Conservation (phyloP, 2,797 vertebrate genomes). For the Adrianichthys oophorus region DNA sequence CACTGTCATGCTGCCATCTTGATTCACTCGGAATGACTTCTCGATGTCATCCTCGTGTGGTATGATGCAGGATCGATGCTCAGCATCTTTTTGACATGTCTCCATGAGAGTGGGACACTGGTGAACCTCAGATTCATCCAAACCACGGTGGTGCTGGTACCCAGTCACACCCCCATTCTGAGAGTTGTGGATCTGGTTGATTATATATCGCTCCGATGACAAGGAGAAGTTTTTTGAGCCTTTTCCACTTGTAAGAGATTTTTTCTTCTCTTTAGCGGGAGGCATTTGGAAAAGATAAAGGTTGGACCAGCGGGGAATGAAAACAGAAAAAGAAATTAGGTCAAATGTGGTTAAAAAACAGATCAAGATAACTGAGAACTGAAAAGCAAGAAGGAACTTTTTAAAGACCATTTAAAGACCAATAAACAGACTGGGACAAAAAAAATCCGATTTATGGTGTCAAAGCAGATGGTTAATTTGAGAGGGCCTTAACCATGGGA, state of each 20-base stretch:
- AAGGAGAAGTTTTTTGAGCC: conserved; percentile 84
- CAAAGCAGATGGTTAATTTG: too few relatives aligned
- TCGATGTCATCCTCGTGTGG: conserved; percentile 89
- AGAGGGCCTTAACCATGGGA: too few relatives aligned
- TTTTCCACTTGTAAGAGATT: conserved; percentile 70
- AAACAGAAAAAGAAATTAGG: conserved; percentile 9
- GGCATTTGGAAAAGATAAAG: conserved; percentile 4
- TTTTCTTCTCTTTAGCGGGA: conserved; percentile 56
- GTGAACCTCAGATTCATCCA: conserved; percentile 55
- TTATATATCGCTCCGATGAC: conserved; percentile 84
- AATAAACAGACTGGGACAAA: too few relatives aligned
- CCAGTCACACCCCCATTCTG: conserved; percentile 68
- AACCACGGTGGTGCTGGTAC: conserved; percentile 50
- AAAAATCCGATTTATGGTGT: too few relatives aligned
- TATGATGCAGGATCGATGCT: conserved; percentile 63
- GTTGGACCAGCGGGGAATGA: conserved; percentile 2
- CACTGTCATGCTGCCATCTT: conserved; percentile 95
- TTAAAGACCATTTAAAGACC: too few relatives aligned
- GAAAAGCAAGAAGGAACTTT: too few relatives aligned
- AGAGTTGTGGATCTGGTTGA: conserved; percentile 79
- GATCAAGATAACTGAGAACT: too few relatives aligned
- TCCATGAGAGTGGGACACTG: conserved; percentile 60
- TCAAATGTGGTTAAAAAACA: too few relatives aligned
- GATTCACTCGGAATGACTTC: conserved; percentile 93
- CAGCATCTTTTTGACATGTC: conserved; percentile 55